Base-by-base conservation (phyloP, 2,113 vertebrate genomes). In the Bucco capensis region DNA sequence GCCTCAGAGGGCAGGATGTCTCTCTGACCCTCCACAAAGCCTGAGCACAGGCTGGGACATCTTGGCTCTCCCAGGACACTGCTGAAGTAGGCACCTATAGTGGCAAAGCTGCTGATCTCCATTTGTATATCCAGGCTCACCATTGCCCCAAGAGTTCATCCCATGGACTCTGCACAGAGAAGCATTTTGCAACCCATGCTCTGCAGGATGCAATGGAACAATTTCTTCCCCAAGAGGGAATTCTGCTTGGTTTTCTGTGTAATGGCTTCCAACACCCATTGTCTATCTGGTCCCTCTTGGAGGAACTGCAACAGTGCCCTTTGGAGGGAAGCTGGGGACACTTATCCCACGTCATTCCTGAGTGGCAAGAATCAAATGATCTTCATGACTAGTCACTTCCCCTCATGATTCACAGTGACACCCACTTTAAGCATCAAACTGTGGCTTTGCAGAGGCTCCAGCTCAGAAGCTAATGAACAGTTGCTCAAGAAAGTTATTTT, bases 401-500 rank as follows among this genome's bases (percentile, higher is more conserved):
- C 9, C 35, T 74, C 35, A 8, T 25, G 42, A 54, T 49, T 53
- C 31, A 61, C 10, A 81, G 49, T 38, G 61, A 74, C 46, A 19
- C 19, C 42, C 49, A 33, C 51, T 79, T 89, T 77, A 79, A 86
- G 64, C 67, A 58, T 62, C 69, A 37, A 51, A 19, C 31, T 19
- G n/a, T 12, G 60, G 40, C 53, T 78, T 71, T 93, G 71, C 74
- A 86, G 65, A 79, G 16, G 76, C 44, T 86, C 44, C 80, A 69
- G 70, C 83, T 57, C 66, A 74, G 69, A 72, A 72, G 40, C 42
- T 88, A 70, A 88, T 31, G 66, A 86, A 83, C 50, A 28, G 40
- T 40, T 86, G 73, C 46, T 54, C 44, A 83, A 84, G 54, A 47
- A 90, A 79, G 50, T 46, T 56, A 22, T 73, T 83, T 92, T 88